These are phyloP conservation scores for Villa cingulata DNA, from an alignment of 2,888 invertebrate species.

Conservation along the genomic window DNA sequence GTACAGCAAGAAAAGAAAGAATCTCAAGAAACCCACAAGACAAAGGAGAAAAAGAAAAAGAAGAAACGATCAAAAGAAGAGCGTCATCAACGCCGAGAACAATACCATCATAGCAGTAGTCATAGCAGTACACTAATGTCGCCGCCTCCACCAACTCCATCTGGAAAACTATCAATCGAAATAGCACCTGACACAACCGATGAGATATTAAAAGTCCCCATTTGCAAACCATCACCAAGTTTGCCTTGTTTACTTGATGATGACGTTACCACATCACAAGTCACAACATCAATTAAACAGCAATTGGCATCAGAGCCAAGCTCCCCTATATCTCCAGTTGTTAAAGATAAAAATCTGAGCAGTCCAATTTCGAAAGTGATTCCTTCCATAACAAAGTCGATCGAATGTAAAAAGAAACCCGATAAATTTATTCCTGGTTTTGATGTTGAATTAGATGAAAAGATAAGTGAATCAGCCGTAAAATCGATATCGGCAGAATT, in stretches of 20 bases:
- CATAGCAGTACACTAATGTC: conserved; percentile 19
- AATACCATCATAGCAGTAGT: conserved; percentile 42
- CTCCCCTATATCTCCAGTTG: conserved; percentile 25
- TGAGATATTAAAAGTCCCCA: conserved; percentile 11
- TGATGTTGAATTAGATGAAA: conserved; percentile 52
- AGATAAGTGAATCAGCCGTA: conserved; percentile 64
- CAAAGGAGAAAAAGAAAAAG: conserved; percentile 71
- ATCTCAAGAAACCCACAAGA: conserved; percentile 40
- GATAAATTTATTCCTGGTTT: conserved; percentile 55
- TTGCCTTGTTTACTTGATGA: conserved; percentile 49
- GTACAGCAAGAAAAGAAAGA: conserved; percentile 23
- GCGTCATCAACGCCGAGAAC: conserved; percentile 50
- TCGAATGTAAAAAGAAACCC: conserved; percentile 36
- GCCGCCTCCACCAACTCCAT: conserved; percentile 22
- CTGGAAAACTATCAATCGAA: conserved; percentile 26
- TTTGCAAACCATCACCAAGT: conserved; percentile 43
- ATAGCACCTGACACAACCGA: conserved; percentile 22
- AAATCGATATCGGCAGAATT: conserved; percentile 57
- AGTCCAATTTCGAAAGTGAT: conserved; percentile 47
- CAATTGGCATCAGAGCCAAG: conserved; percentile 10
- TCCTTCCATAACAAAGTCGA: conserved; percentile 16
- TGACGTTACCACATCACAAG: conserved; percentile 28
- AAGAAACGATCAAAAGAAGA: conserved; percentile 73
- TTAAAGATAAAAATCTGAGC: conserved; percentile 30
- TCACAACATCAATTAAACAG: conserved; percentile 7